phyloP scores from a whole-genome alignment of 64 coral and sea anemone genomes.

The Montipora cactus region DNA sequence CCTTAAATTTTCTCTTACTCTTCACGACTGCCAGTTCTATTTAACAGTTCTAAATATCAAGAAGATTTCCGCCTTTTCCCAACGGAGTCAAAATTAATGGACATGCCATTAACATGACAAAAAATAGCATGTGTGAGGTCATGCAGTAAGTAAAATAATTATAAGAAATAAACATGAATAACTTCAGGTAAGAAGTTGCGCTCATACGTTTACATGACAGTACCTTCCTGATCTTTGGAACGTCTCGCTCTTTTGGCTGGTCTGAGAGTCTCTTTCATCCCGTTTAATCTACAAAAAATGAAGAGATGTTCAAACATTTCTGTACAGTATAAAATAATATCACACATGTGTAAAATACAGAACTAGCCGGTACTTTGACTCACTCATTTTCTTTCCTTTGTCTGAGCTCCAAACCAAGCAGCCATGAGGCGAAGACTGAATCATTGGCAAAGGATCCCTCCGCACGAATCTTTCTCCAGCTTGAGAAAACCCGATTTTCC shows the following conservation, averaged over 20 bases:
- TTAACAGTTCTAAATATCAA: not conserved
- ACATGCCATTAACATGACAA: not conserved
- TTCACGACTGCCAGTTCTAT: not conserved
- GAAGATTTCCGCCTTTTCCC: not conserved
- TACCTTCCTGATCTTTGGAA: not conserved
- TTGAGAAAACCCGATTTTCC: slow-evolving; percentile 1
- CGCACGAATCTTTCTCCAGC: not conserved
- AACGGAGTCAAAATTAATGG: not conserved
- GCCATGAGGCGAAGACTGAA: not conserved
- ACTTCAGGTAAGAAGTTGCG: not conserved
- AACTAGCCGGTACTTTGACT: not conserved
- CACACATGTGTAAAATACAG: not conserved
- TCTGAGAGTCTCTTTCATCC: not conserved
- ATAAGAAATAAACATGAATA: not conserved
- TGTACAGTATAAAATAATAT: not conserved
- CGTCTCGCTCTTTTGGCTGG: not conserved
- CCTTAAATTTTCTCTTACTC: not conserved
- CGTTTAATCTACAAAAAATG: not conserved
- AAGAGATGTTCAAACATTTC: not conserved
- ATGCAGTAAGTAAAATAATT: not conserved
- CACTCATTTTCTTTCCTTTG: not conserved
- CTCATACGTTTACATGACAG: not conserved
- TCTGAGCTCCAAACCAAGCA: not conserved
- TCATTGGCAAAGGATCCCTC: not conserved
- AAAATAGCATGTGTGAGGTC: not conserved